These are phyloP conservation scores for Ceyx erithaca DNA, from an alignment of 2,797 vertebrate species.

Conservation along the genomic window DNA sequence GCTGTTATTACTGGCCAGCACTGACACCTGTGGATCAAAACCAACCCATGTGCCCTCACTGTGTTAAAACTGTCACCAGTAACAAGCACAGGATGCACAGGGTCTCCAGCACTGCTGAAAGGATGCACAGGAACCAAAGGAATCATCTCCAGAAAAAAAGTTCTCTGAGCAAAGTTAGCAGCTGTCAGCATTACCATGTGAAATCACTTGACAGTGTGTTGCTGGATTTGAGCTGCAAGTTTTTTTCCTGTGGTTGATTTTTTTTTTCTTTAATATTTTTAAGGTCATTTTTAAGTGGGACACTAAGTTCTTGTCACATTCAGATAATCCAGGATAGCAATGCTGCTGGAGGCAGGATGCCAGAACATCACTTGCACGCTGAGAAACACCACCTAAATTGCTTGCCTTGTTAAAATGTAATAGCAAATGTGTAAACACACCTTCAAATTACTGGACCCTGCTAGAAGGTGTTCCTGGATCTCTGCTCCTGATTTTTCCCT, in stretches of 20 bases:
- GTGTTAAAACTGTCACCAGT: constrained; percentile 40
- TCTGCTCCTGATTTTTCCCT: neutral
- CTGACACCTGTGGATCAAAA: constrained; percentile 53
- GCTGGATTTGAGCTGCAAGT: neutral
- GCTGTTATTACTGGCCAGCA: neutral
- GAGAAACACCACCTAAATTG: constrained; percentile 12
- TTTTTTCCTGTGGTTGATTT: neutral
- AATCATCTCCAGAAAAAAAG: constrained; percentile 13
- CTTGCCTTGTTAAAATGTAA: constrained; percentile 35
- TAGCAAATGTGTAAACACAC: neutral
- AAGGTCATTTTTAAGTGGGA: constrained; percentile 26
- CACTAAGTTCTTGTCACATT: constrained; percentile 45
- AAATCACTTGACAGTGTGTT: neutral
- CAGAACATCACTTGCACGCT: constrained; percentile 1
- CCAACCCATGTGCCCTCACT: neutral
- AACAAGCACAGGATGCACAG: constrained; percentile 51
- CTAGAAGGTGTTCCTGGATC: neutral
- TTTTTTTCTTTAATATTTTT: constrained; percentile 1
- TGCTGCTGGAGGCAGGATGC: constrained; percentile 16
- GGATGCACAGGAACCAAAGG: constrained; percentile 18
- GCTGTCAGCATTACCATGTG: constrained; percentile 11
- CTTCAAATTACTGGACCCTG: neutral
- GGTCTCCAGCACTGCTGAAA: neutral
- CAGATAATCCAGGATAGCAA: constrained; percentile 1
- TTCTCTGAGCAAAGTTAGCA: constrained; percentile 44